Percentiles rank a stretch among this genome's conserved stretches.
These are phyloP conservation scores for Muntiacus muntjak DNA, from an alignment of 2,113 vertebrate genomes.

Conservation along the genomic window DNA sequence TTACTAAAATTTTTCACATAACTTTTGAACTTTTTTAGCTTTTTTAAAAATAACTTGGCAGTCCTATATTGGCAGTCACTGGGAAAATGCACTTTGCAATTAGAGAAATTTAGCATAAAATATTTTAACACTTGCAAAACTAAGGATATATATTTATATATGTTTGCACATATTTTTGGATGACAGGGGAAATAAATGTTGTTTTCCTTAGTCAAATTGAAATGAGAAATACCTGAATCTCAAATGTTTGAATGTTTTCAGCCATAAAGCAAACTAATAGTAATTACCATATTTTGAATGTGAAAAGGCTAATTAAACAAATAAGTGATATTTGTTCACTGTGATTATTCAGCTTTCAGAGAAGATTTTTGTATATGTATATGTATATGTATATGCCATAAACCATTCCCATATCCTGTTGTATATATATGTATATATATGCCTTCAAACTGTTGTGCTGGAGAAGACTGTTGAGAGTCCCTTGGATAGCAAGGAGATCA, in stretches of 20 bases:
- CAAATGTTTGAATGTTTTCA: constrained; percentile 29
- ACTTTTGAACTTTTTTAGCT: neutral
- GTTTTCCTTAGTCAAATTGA: neutral
- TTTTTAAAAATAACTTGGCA: neutral
- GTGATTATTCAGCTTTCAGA: neutral
- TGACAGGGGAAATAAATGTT: neutral
- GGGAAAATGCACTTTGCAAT: neutral
- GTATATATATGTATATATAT: neutral
- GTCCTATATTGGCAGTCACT: neutral
- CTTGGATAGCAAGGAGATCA: neutral
- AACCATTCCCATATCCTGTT: neutral
- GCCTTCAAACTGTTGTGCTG: neutral
- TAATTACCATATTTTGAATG: neutral
- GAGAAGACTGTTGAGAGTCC: neutral
- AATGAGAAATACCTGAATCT: constrained; percentile 7
- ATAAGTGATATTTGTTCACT: neutral
- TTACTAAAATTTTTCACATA: neutral
- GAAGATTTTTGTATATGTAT: neutral
- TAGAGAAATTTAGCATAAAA: neutral
- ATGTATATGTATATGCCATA: neutral
- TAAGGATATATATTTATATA: neutral
- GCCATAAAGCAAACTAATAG: neutral
- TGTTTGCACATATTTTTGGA: neutral
- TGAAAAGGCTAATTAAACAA: constrained; percentile 20
- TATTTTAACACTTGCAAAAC: neutral